Evolutionary conservation across 2,797 vertebrate genomes (phyloP).

Genomic region (Nothura maculosa): DNA sequence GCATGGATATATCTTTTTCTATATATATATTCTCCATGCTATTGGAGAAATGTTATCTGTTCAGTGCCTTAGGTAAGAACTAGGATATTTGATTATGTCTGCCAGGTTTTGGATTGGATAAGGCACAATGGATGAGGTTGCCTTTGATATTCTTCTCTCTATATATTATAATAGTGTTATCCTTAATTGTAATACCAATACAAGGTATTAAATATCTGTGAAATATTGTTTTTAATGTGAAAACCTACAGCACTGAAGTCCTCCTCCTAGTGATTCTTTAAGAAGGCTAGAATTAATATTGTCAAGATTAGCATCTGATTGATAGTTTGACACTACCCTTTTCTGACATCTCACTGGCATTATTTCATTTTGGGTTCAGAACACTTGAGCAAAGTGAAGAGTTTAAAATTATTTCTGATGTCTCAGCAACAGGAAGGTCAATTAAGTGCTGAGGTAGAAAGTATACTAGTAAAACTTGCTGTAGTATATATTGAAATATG

Average conservation of each 20-base stretch:
- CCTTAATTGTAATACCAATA: neutral
- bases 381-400: neutral
- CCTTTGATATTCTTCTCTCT: neutral
- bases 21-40: neutral
- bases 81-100: neutral
- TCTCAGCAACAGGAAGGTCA: constrained; percentile 38
- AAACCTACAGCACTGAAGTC: neutral
- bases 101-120: neutral
- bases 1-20: neutral
- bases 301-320: constrained; percentile 23
- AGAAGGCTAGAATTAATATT: constrained; percentile 1
- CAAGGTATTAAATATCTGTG: neutral
- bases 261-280: neutral
- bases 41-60: neutral
- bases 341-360: constrained; percentile 4
- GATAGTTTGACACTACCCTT: constrained; percentile 1
- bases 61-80: neutral
- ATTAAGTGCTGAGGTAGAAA: constrained; percentile 2
- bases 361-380: constrained; percentile 31
- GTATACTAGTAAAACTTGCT: neutral
- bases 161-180: neutral
- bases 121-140: neutral
- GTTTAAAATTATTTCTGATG: constrained; percentile 26
- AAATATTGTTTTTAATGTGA: neutral
- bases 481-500: neutral